These are phyloP conservation scores for Drosophila rubida DNA, from an alignment of 2,888 invertebrate genomes.

Conservation along the genomic window DNA sequence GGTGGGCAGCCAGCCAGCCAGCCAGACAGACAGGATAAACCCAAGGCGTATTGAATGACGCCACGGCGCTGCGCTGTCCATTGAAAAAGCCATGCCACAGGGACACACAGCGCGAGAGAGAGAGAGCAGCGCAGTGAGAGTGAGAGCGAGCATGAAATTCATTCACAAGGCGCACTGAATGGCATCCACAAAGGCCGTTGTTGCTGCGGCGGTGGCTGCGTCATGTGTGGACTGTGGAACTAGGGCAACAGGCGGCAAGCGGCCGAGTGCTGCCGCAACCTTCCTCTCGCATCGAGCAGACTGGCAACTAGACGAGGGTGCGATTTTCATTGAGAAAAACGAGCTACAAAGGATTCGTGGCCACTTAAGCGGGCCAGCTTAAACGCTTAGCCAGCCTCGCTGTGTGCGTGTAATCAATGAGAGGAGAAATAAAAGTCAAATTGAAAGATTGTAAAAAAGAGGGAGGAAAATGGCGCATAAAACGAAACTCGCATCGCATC, in stretches of 20 bases:
- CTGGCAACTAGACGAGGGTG: slow-evolving; percentile 18
- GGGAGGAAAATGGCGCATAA: not conserved
- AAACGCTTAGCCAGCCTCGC: slow-evolving; percentile 55
- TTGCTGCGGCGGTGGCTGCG: slow-evolving; percentile 29
- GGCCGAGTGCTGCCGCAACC: slow-evolving; percentile 45
- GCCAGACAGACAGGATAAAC: slow-evolving; percentile 29
- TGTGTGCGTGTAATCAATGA: slow-evolving; percentile 50
- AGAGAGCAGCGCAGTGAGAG: slow-evolving; percentile 7
- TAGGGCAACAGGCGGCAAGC: slow-evolving; percentile 66
- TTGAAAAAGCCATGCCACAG: slow-evolving; percentile 45
- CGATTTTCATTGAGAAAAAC: slow-evolving; percentile 74
- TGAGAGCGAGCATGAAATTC: slow-evolving; percentile 54
- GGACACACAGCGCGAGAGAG: slow-evolving; percentile 4
- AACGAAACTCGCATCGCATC: slow-evolving; percentile 27
- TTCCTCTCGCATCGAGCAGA: slow-evolving; percentile 20
- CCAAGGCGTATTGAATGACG: slow-evolving; percentile 68
- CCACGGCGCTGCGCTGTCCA: slow-evolving; percentile 53
- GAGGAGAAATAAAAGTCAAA: slow-evolving; percentile 77
- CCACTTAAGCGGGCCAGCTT: slow-evolving; percentile 67
- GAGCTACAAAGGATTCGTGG: slow-evolving; percentile 48
- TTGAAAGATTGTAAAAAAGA: slow-evolving; percentile 26
- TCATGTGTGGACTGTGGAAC: slow-evolving; percentile 68
- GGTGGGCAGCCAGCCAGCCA: not conserved
- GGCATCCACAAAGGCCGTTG: slow-evolving; percentile 59
- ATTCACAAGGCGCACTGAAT: slow-evolving; percentile 72